Conservation (phyloP, 2,797 vertebrate genomes). For the Salmo trutta region DNA sequence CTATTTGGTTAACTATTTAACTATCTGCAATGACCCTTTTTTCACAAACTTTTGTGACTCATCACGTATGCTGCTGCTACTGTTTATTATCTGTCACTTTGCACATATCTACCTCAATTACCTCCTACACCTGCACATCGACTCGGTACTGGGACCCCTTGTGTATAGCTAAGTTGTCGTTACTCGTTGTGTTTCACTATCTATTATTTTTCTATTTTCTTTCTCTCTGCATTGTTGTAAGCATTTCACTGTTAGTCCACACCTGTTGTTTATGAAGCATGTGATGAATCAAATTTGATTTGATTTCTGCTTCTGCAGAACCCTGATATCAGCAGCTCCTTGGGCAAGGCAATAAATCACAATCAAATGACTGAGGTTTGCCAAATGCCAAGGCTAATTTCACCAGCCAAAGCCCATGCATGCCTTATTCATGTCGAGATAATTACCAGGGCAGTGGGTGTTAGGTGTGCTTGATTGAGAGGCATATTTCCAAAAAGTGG, state of each 20-base stretch:
- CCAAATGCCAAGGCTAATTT: constrained; percentile 32
- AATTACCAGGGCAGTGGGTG: constrained; percentile 21
- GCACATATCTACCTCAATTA: too few relatives aligned
- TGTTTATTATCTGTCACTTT: too few relatives aligned
- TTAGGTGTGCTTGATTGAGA: constrained; percentile 18
- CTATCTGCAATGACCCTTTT: too few relatives aligned
- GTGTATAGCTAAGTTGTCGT: too few relatives aligned
- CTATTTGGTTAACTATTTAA: too few relatives aligned
- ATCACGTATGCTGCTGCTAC: too few relatives aligned
- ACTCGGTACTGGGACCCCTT: too few relatives aligned
- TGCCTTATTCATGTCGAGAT: constrained; percentile 26
- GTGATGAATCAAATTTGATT: constrained; percentile 5
- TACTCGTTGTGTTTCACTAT: too few relatives aligned
- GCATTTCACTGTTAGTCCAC: neutral
- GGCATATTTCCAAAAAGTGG: constrained; percentile 9
- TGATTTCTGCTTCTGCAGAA: constrained; percentile 26
- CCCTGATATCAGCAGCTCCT: constrained; percentile 32
- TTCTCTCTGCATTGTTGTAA: too few relatives aligned
- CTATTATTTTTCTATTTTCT: too few relatives aligned
- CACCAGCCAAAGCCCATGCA: constrained; percentile 6
- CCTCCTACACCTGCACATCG: too few relatives aligned
- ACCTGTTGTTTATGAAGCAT: neutral
- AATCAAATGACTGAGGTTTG: constrained; percentile 22
- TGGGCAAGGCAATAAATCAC: constrained; percentile 30
- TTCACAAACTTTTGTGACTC: too few relatives aligned